Evolutionary conservation across 2,113 vertebrate species (phyloP).

Genomic region (Zosterops borbonicus): DNA sequence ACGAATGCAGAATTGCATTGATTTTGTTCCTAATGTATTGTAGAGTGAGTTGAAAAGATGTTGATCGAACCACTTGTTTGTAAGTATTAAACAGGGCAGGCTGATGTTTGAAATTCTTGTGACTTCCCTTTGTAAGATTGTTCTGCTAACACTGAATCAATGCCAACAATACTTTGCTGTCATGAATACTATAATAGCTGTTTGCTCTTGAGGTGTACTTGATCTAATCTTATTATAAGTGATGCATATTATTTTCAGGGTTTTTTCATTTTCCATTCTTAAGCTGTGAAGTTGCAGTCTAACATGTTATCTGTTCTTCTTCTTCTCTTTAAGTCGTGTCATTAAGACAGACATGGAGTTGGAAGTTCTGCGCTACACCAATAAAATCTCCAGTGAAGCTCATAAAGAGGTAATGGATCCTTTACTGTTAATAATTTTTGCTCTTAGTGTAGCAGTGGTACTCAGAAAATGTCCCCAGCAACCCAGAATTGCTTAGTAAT

Average conservation of each 20-base stretch:
- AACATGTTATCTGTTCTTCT: slow-evolving; percentile 1
- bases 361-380: slow-evolving; percentile 95
- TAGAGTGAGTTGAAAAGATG: not conserved
- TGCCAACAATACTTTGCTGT: not conserved
- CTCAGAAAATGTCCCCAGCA: slow-evolving; percentile 49
- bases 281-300: slow-evolving; percentile 20
- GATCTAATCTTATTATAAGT: not conserved
- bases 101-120: not conserved
- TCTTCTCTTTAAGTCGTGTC: slow-evolving; percentile 82
- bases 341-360: slow-evolving; percentile 96
- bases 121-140: not conserved
- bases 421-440: slow-evolving; percentile 57
- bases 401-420: slow-evolving; percentile 87
- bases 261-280: not conserved
- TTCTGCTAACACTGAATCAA: not conserved
- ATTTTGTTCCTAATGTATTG: not conserved
- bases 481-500: slow-evolving; percentile 47
- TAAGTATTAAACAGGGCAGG: not conserved
- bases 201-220: not conserved
- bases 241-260: not conserved
- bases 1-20: not conserved
- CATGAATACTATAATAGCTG: not conserved
- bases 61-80: not conserved
- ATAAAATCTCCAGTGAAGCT: slow-evolving; percentile 94
- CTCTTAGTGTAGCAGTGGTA: slow-evolving; percentile 25